Evolutionary conservation across 2,797 vertebrate species (phyloP), one percentile per base, ranked within the genome.

Genomic region (Odontamblyopus rebecca): DNA sequence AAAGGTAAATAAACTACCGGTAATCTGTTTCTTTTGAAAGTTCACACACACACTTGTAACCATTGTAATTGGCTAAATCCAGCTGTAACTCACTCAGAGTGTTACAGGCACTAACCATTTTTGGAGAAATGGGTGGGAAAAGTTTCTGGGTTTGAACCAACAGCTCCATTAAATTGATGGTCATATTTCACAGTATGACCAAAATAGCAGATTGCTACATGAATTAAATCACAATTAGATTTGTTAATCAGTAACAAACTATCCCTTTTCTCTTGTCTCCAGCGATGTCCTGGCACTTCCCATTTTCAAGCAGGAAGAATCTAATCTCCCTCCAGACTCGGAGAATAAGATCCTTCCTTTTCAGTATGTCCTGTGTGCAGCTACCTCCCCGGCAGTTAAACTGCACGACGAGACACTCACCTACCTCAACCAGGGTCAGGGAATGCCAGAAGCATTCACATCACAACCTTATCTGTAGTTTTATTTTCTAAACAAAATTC

Each of bases 281-380:
- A 99, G 97, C 41, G 98, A 99, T 76, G 98, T 99, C 29, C 96
- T 99, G 0, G 97, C 98, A 11, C 92, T 99, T 75, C 98, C 98
- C 83, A 99, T 99, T 92, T 99, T 99, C 92, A 99, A 99, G 84
- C 98, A 99, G 91, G 98, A 99, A 85, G 98, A 99, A 75, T 96
- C 98, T n/a, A 98, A 93, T 82, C 83, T 99, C 76, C 97, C 98
- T 5, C 88, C 96, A 0, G 97, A 98, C 72, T 92, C 67, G 3
- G 97, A 97, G 59, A 95, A 48, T 48, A 48, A 98, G 89, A 95
- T 99, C 61, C 95, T 98, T 76, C 98, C 98, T 57, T 99, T 99
- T 88, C 97, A 99, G 79, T 99, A 99, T 63, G 98, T 99, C 61
- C 94, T 99, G 70, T 99, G 97, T 68, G 97, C 98, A 0, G 96